Base-by-base conservation (phyloP, 2,888 invertebrate genomes). In the Torymus aiolomorphi region DNA sequence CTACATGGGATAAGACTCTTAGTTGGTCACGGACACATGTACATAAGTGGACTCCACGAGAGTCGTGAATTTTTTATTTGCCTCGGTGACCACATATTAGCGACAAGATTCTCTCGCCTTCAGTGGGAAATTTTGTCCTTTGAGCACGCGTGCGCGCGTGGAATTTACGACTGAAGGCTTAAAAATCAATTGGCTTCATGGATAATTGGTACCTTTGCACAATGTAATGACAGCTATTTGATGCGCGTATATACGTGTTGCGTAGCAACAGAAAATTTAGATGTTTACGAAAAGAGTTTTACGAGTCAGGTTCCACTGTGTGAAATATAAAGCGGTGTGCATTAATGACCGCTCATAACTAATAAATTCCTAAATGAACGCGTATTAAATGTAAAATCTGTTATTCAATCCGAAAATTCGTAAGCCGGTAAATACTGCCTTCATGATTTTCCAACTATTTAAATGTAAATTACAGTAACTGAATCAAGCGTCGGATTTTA, bases 231-330 rank as follows among this genome's bases (percentile, higher is more conserved):
- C 65, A 70, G 73, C 18, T 69, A 54, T 71, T 74, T 42, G 52
- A 74, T 51, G 72, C 20, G 49, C 16, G 11, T 52, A 57, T 42
- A 42, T 8, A 70, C 20, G 62, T 52, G 56, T 65, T 61, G 70
- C 42, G 59, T 20, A 59, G 10, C 13, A 56, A 16, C 56, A 56
- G 65, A 77, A 61, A 54, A 51, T 75, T 51, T 59, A 24, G 20
- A 67, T 69, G 54, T 67, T 74, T 56, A 73, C 24, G 74, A 72
- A 69, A 57, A 74, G 54, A 51, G 24, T 75, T 75, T 59, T 61
- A 16, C 16, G 66, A 79, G 70, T 52, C 31, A 31, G 52, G 59
- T 78, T 78, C 13, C 13, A 62, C n/a, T 24, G 63, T 24, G 71
- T 59, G 59, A 77, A 77, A 76, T 70, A 56, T 57, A 20, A 57